phyloP scores from a whole-genome alignment of 2,113 vertebrate genomes.

The Okapia johnstoni region DNA sequence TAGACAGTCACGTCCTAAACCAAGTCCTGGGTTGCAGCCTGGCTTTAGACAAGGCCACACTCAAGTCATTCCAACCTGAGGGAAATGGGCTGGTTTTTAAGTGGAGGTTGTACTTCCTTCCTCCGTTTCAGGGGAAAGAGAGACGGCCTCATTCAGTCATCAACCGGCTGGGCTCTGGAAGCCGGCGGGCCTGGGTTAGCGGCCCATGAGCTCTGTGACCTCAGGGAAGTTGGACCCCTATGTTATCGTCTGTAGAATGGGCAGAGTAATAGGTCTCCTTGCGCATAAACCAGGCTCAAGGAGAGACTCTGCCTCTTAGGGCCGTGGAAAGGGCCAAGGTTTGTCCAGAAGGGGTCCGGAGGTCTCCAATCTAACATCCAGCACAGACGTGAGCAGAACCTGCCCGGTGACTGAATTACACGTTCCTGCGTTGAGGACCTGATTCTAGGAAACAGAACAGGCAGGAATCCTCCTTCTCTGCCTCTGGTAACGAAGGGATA shows the following conservation, averaged over 20 bases:
- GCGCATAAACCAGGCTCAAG: not conserved
- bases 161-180: rapidly evolving
- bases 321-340: not conserved
- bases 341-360: too few species aligned
- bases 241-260: not conserved
- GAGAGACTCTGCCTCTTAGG: not conserved
- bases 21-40: not conserved
- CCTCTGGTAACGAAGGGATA: not conserved
- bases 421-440: not conserved
- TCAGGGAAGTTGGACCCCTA: not conserved
- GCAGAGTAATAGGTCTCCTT: rapidly evolving
- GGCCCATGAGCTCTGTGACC: not conserved
- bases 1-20: not conserved
- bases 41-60: not conserved
- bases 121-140: not conserved
- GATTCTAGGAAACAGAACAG: not conserved
- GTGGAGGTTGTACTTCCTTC: too few species aligned
- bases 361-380: too few species aligned
- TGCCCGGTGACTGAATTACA: rapidly evolving
- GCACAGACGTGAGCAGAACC: not conserved
- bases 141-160: rapidly evolving
- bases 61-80: not conserved
- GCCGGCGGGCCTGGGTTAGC: rapidly evolving
- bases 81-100: not conserved
- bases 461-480: not conserved